Conservation (phyloP, 1,140 invertebrate species). For the Hyles vespertilio region DNA sequence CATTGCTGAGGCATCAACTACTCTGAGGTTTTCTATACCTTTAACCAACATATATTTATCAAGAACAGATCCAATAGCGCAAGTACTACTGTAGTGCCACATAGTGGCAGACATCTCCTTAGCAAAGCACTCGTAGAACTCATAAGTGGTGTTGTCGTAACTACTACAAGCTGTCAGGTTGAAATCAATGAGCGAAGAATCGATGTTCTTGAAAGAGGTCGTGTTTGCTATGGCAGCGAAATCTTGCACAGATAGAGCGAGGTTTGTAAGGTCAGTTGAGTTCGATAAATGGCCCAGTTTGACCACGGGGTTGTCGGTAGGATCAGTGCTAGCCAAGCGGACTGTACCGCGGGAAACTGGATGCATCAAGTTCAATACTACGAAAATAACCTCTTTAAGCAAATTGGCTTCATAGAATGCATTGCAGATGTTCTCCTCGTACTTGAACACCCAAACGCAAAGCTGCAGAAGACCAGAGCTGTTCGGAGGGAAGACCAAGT, state of each 20-base stretch:
- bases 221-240: conserved; percentile 50
- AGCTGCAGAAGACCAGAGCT: conserved; percentile 9
- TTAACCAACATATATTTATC: conserved; percentile 59
- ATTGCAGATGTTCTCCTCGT: conserved; percentile 9
- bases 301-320: conserved; percentile 42
- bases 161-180: conserved; percentile 4
- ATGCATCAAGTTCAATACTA: conserved; percentile 76
- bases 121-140: conserved; percentile 58
- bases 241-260: background rate
- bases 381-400: conserved; percentile 1
- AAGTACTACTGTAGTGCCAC: conserved; percentile 69
- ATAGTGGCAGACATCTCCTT: conserved; percentile 40
- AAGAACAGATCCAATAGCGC: conserved; percentile 70
- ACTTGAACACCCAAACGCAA: conserved; percentile 8
- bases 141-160: conserved; percentile 12
- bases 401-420: background rate
- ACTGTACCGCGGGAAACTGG: conserved; percentile 74
- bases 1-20: conserved; percentile 31
- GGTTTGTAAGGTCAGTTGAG: conserved; percentile 18
- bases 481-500: conserved; percentile 11
- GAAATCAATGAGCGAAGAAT: conserved; percentile 7
- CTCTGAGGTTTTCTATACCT: conserved; percentile 40
- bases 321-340: conserved; percentile 66
- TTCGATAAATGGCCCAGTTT: conserved; percentile 5
- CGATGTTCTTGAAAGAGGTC: conserved; percentile 74